Base-by-base conservation (phyloP, 2,797 vertebrate genomes). In the Bradypodion ventrale region DNA sequence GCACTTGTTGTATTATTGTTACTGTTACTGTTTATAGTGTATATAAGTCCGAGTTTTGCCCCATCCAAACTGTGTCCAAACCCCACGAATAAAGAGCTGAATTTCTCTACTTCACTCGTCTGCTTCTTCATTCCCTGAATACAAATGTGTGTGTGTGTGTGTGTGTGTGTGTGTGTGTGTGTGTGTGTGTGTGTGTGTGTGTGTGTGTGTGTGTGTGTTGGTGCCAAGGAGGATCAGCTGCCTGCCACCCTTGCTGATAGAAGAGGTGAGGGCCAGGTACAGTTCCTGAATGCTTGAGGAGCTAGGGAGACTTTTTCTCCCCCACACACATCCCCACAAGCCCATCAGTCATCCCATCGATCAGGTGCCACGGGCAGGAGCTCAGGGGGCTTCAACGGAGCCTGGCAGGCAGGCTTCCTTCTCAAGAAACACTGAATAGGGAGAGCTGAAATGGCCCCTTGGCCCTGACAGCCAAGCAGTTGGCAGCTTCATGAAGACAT, bases 181-280 rank as follows among this genome's bases (percentile, higher is more conserved):
- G 63, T 16, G 66, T 35, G 59, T 69, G 52, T 35, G 25, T 60
- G 21, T 72, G 32, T n/a, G n/a, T n/a, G n/a, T n/a, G n/a, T n/a
- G n/a, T n/a, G 15, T 59, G 59, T 69, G 52, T 35, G 25, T 60
- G 21, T 72, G 32, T 44, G 63, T 16, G 66, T 35, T 23, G 59
- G 7, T 37, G 16, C 23, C 56, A 37, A 59, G 37, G 46, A 73
- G 84, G 65, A 37, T n/a, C 37, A 73, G 84, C 73, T 60, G 65
- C 65, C 79, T 85, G 84, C 84, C 84, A 85, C 73, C 84, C 84
- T 85, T 81, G 49, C 40, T 87, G 85, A 83, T 80, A 69, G 85
- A 87, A 69, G 62, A 70, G 70, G 77, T 83, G 76, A 83, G 81
- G 81, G 63, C 81, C 40, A 69, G 76, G 49, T 46, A 70, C 40